phyloP scores from a whole-genome alignment of 2,113 vertebrate genomes.

The Puffinus mauretanicus region DNA sequence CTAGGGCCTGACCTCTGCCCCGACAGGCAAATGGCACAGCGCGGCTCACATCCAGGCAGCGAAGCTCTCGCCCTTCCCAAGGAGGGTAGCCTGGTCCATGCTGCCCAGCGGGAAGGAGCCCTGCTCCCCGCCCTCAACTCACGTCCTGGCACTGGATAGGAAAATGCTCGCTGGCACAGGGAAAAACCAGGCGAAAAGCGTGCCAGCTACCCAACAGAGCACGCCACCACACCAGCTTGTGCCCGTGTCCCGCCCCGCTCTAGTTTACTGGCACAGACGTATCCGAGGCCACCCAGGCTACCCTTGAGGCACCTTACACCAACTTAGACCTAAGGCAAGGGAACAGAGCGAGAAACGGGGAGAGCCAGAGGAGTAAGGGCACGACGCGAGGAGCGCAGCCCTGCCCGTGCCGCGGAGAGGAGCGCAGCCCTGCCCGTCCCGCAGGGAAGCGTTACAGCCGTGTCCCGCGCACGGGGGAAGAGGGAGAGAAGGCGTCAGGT shows the following conservation, averaged over 20 bases:
- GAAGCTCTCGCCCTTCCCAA: neutral
- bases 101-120: neutral
- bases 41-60: neutral
- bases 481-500: neutral
- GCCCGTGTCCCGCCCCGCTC: neutral
- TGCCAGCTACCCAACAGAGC: neutral
- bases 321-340: neutral
- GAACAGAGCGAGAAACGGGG: accelerated
- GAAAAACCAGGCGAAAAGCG: neutral
- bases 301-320: too few species aligned
- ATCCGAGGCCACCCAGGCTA: accelerated
- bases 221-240: neutral
- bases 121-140: neutral
- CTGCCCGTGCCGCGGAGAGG: accelerated
- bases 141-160: neutral
- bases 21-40: accelerated
- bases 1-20: neutral
- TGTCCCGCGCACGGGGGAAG: neutral
- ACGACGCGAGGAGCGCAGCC: neutral
- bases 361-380: neutral
- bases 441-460: neutral
- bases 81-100: neutral
- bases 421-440: too few species aligned
- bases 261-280: accelerated
- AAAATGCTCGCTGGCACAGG: accelerated